Evolutionary conservation across 2,888 invertebrate genomes (phyloP).

Genomic region (Cylloceria caligata): DNA sequence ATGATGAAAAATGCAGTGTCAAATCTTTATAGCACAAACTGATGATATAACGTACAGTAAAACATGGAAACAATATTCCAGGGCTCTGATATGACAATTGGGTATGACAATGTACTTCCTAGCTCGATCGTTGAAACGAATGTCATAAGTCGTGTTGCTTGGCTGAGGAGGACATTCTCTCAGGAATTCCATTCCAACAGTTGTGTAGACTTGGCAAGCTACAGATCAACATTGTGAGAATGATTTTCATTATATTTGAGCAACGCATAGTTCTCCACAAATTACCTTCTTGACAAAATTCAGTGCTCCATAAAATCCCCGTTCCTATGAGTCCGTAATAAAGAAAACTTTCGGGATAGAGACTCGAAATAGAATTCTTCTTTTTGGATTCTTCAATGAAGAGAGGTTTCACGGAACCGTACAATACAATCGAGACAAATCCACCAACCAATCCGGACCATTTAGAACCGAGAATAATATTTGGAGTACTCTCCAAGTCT

Average conservation of each 20-base stretch:
- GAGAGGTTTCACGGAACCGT: conserved; percentile 83
- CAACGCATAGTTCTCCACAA: not conserved
- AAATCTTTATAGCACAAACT: too few relatives aligned
- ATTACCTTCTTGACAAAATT: conserved; percentile 84
- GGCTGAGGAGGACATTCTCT: conserved; percentile 84
- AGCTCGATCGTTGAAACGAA: conserved; percentile 84
- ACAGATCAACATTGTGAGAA: conserved; percentile 12
- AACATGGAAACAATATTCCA: conserved; percentile 82
- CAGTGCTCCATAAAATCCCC: conserved; percentile 85
- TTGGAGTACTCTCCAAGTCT: conserved; percentile 83
- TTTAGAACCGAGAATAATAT: conserved; percentile 84
- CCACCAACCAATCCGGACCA: conserved; percentile 85
- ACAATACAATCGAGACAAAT: conserved; percentile 83
- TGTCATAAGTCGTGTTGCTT: conserved; percentile 82
- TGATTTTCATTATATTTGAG: not conserved
- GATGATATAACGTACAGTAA: conserved; percentile 78
- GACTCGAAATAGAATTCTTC: conserved; percentile 82
- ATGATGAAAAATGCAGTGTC: too few relatives aligned
- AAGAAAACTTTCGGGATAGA: conserved; percentile 82
- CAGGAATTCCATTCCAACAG: conserved; percentile 83
- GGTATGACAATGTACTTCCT: conserved; percentile 83
- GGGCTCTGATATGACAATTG: conserved; percentile 85
- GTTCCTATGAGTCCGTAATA: conserved; percentile 85
- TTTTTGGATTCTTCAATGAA: conserved; percentile 85
- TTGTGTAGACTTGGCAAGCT: conserved; percentile 85